phyloP scores from a whole-genome alignment of 2,888 invertebrate species.

The Dromius quadrimaculatus region DNA sequence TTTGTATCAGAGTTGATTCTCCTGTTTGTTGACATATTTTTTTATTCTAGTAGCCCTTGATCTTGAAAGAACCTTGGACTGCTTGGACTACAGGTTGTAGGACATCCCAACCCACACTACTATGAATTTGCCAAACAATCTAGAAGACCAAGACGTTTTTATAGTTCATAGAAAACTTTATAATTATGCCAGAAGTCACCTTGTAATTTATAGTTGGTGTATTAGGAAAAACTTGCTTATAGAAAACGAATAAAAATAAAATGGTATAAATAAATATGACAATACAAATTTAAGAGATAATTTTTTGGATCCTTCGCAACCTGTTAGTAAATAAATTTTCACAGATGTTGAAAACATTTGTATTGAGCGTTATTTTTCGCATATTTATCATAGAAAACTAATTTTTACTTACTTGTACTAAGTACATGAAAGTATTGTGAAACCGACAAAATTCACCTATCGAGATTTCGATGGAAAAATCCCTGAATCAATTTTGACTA shows the following conservation, averaged over 20 bases:
- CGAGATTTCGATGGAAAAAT: too few relatives aligned
- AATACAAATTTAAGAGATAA: conserved; percentile 4
- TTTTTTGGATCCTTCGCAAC: too few relatives aligned
- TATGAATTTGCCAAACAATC: conserved; percentile 1
- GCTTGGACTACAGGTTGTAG: background rate
- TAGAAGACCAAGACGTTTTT: background rate
- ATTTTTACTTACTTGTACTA: too few relatives aligned
- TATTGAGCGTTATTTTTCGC: too few relatives aligned
- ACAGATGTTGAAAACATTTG: too few relatives aligned
- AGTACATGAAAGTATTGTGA: too few relatives aligned
- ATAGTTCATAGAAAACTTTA: conserved; percentile 17
- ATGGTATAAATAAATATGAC: conserved; percentile 5
- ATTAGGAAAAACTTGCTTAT: background rate
- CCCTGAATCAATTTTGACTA: too few relatives aligned
- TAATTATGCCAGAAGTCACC: conserved; percentile 1
- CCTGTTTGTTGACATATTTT: conserved; percentile 15
- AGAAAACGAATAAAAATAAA: too few relatives aligned
- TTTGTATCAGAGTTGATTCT: conserved; percentile 22
- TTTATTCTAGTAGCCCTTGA: conserved; percentile 40
- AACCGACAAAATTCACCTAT: too few relatives aligned
- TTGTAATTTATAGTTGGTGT: background rate
- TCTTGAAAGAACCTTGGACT: conserved; percentile 30
- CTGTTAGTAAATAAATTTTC: too few relatives aligned
- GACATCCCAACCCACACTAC: background rate
- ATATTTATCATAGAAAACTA: too few relatives aligned